Evolutionary conservation across 2,797 vertebrate genomes (phyloP), one percentile per base, ranked within the genome.

Genomic region (Lepus oiostolus): DNA sequence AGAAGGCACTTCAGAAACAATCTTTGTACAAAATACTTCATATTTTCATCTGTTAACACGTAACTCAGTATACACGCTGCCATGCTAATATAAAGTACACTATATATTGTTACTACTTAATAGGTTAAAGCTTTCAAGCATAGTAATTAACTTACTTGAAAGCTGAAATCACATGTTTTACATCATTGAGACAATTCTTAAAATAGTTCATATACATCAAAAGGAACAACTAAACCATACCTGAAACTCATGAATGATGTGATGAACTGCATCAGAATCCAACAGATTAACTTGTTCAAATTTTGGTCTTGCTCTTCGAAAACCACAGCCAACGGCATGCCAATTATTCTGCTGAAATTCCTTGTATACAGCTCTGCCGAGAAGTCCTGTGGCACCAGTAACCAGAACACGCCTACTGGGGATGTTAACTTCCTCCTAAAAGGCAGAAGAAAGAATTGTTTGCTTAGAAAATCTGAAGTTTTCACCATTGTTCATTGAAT

Each of bases 341-440:
- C 99, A 99, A 70, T 98, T 98, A 19, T 98, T 98, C 81, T 97
- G 98, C 96, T 98, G 98, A 96, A 99, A 99, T 97, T 99, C 99
- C 97, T 98, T 99, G 96, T 98, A 99, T 9, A 99, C 98, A 0
- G 99, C 99, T 94, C 99, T 99, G 77, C 99, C 99, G 21, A 99
- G 98, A 22, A 99, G 99, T 32, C 99, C 99, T 0, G 99, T 99
- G 19, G 99, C 99, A 22, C 99, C 99, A 0, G 99, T 99, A 92
- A 99, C 98, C 94, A 99, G 97, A 83, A 99, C 98, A 95, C 98
- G 98, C 93, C 98, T 98, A 22, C 79, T 98, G 85, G 97, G 98
- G 90, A 98, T 80, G 26, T 96, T 97, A 35, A 98, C 97, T 96
- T 99, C 99, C 97, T 99, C 99, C 99, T 99, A 92, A 70, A 90